Percentiles rank a stretch among this genome's conserved stretches.
These are phyloP conservation scores for Aphelinus certus DNA, from an alignment of 1,140 invertebrate species.

Conservation along the genomic window DNA sequence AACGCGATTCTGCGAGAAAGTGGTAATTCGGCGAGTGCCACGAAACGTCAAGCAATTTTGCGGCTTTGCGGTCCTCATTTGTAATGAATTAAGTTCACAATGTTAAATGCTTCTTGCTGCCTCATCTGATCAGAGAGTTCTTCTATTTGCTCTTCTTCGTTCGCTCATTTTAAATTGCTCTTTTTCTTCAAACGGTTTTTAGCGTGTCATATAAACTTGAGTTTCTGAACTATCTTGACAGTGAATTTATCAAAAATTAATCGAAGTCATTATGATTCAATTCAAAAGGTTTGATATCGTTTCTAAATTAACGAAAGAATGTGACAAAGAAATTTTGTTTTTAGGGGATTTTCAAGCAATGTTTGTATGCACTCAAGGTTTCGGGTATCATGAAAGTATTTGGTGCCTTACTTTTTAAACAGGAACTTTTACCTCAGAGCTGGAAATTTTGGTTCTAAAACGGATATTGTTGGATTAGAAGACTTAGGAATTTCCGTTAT, in stretches of 20 bases:
- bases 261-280: too few relatives aligned
- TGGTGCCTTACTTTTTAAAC: not conserved
- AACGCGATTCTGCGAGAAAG: slow-evolving; percentile 40
- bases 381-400: not conserved
- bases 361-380: not conserved
- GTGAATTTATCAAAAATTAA: too few relatives aligned
- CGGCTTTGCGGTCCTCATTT: slow-evolving; percentile 41
- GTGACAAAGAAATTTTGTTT: too few relatives aligned
- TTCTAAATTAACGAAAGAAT: too few relatives aligned
- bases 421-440: slow-evolving; percentile 7
- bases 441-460: slow-evolving; percentile 14
- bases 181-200: not conserved
- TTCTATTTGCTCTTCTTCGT: slow-evolving; percentile 26
- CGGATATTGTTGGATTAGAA: slow-evolving; percentile 32
- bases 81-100: slow-evolving; percentile 60
- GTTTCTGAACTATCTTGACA: too few relatives aligned
- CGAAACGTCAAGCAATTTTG: slow-evolving; percentile 54
- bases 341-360: too few relatives aligned
- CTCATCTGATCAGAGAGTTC: slow-evolving; percentile 45
- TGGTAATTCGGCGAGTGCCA: slow-evolving; percentile 47
- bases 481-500: slow-evolving; percentile 19
- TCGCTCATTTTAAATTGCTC: not conserved
- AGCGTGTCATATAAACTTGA: not conserved
- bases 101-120: slow-evolving; percentile 54
- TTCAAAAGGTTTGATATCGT: too few relatives aligned